phyloP scores from a whole-genome alignment of 2,888 invertebrate species.

The Biston betularia region DNA sequence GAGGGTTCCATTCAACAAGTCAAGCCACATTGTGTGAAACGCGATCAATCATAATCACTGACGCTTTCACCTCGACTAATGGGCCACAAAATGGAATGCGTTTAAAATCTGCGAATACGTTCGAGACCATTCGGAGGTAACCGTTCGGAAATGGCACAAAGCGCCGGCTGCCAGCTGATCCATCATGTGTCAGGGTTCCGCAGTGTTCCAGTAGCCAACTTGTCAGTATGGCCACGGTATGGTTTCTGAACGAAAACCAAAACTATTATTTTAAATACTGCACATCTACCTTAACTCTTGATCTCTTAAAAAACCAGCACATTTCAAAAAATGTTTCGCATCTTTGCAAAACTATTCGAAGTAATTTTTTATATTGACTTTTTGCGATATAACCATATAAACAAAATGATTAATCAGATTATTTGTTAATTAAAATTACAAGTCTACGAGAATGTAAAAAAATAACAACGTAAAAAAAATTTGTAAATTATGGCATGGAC shows the following conservation, averaged over 20 bases:
- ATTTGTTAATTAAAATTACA: too few species aligned
- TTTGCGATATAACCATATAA: too few species aligned
- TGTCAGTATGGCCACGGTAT: constrained; percentile 29
- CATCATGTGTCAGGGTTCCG: constrained; percentile 71
- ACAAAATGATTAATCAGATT: too few species aligned
- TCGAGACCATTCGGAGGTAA: constrained; percentile 78
- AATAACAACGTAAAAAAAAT: too few species aligned
- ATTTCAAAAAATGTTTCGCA: too few species aligned
- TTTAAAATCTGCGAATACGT: constrained; percentile 80
- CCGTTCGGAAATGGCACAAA: constrained; percentile 82
- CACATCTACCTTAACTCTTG: too few species aligned
- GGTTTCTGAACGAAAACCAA: constrained; percentile 40
- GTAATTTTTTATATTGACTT: too few species aligned
- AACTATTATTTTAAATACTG: constrained; percentile 21
- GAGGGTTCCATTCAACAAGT: constrained; percentile 80
- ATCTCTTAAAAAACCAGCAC: too few species aligned
- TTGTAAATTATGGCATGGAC: too few species aligned
- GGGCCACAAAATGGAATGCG: constrained; percentile 83
- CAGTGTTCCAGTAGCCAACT: constrained; percentile 1
- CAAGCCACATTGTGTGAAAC: constrained; percentile 71
- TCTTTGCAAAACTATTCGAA: too few species aligned
- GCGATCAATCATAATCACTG: constrained; percentile 85
- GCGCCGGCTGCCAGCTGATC: constrained; percentile 69
- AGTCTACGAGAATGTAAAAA: too few species aligned
- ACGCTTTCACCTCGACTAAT: constrained; percentile 84